Conservation (phyloP, 1,140 invertebrate genomes). For the Sycobia sp. region DNA sequence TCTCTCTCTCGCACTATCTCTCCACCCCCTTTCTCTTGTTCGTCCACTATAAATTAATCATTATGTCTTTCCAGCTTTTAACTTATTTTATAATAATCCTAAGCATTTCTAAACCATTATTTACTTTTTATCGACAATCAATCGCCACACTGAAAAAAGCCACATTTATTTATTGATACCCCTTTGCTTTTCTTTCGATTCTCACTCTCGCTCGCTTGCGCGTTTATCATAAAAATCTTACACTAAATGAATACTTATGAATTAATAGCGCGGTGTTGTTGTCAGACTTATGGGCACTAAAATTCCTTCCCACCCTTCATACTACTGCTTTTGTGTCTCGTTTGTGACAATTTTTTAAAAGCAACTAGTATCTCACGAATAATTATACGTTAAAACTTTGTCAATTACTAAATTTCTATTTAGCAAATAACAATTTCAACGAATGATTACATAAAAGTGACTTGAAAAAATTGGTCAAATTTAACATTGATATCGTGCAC, state of each 20-base stretch:
- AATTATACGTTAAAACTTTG: not conserved
- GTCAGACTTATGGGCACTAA: too few relatives aligned
- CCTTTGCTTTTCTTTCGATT: slow-evolving; percentile 19
- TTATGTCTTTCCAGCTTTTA: slow-evolving; percentile 5
- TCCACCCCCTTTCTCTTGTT: not conserved
- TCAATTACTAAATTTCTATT: not conserved
- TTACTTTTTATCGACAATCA: slow-evolving; percentile 18
- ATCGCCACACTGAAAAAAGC: slow-evolving; percentile 24
- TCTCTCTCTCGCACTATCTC: not conserved
- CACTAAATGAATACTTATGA: slow-evolving; percentile 51
- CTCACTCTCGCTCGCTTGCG: slow-evolving; percentile 37
- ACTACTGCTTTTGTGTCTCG: not conserved
- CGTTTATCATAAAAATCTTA: slow-evolving; percentile 52
- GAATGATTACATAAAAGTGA: not conserved
- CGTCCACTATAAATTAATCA: slow-evolving; percentile 17
- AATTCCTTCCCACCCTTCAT: too few relatives aligned
- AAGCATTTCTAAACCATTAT: slow-evolving; percentile 18
- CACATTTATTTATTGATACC: slow-evolving; percentile 10
- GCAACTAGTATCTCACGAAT: not conserved
- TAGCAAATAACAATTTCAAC: too few relatives aligned
- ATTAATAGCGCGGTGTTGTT: slow-evolving; percentile 42
- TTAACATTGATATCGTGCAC: not conserved
- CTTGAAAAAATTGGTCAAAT: not conserved
- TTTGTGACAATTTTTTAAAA: not conserved
- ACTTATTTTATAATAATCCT: slow-evolving; percentile 27